Conservation (phyloP, 2,113 vertebrate species). For the Myxocyprinus asiaticus region DNA sequence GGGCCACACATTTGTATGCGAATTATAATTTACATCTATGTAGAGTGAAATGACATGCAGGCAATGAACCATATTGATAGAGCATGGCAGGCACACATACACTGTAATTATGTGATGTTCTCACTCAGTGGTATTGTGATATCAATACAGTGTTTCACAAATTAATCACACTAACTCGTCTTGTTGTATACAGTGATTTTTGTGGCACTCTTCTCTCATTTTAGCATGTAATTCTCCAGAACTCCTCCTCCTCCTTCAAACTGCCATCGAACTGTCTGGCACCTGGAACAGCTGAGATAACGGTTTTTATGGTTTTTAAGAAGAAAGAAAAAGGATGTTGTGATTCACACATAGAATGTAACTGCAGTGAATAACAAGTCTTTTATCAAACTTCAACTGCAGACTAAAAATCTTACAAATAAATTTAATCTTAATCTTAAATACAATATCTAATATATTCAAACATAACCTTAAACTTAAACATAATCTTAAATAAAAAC, state of each 20-base stretch:
- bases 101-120: constrained; percentile 20
- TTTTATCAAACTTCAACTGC: background rate
- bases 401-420: too few relatives aligned
- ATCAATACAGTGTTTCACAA: constrained; percentile 11
- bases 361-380: constrained; percentile 7
- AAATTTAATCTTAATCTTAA: too few relatives aligned
- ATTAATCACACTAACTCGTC: constrained; percentile 23
- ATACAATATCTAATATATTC: background rate
- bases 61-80: constrained; percentile 2
- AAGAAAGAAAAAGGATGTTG: constrained; percentile 13
- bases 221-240: constrained; percentile 51
- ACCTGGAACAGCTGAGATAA: constrained; percentile 46
- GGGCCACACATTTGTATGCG: constrained; percentile 12
- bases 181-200: constrained; percentile 34
- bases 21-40: constrained; percentile 32
- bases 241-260: constrained; percentile 58
- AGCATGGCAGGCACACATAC: background rate
- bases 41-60: background rate
- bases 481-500: too few relatives aligned
- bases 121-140: constrained; percentile 35
- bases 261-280: constrained; percentile 72
- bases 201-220: background rate
- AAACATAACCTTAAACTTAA: background rate
- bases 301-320: constrained; percentile 7
- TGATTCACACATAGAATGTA: background rate